Evolutionary conservation across 2,888 invertebrate species (phyloP), one percentile per base, ranked within the genome.

Genomic region (Xanthorhoe designata): DNA sequence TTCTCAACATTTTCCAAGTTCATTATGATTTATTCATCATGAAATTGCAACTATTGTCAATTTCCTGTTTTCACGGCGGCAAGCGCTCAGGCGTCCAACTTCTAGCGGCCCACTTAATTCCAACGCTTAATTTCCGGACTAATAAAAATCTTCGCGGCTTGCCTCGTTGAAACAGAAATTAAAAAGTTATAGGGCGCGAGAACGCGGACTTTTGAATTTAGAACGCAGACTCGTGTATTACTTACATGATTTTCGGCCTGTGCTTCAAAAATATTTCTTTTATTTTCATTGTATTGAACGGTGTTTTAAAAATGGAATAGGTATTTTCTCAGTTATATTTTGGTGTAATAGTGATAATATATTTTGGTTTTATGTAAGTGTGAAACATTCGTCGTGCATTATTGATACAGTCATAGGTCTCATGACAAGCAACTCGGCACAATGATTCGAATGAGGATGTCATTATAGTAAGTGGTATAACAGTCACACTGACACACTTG

Each of bases 121-220:
- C 63, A 66, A 67, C 64, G 69, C 66, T 68, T 72, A 64, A 74
- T 74, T 72, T 74, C 74, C 74, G 72, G 71, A 55, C 69, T 68
- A 74, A 74, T 72, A 71, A 74, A 74, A 74, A 72, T 72, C 74
- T 74, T 68, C 66, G 61, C 58, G 56, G 65, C 58, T 64, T 66
- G 65, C 66, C 66, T 50, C 66, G 59, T 68, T 68, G 71, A 69
- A 71, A 70, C 70, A 70, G 68, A 71, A 72, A 72, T 74, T 72
- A 70, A 71, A 72, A 74, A 70, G 70, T 72, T 71, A 69, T 68
- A 29, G 56, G 49, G 66, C 58, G 60, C 63, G 57, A 64, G 49
- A 58, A 68, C 38, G 57, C 56, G 59, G 57, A 61, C 50, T 5
- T 60, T 60, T 63, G 60, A 60, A 63, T 63, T 60, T 60, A 32